phyloP scores from a whole-genome alignment of 2,797 vertebrate genomes.

The Alcedo atthis region DNA sequence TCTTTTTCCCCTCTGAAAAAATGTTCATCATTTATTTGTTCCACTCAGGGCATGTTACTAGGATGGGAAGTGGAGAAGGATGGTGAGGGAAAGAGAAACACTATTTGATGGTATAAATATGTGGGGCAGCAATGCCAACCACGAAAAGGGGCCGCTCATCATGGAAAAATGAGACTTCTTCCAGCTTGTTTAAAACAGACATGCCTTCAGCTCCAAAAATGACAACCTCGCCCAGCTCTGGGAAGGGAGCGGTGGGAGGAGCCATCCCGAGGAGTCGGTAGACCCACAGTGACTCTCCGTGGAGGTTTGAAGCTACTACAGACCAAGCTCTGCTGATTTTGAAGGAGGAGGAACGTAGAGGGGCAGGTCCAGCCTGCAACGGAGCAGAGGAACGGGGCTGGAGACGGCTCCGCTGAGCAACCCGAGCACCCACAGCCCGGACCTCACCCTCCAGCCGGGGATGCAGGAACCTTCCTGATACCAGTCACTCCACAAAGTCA shows the following conservation, averaged over 20 bases:
- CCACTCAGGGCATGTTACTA: background rate
- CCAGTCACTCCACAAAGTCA: background rate
- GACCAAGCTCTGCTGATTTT: background rate
- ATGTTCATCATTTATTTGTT: constrained; percentile 13
- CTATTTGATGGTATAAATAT: background rate
- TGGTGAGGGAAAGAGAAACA: background rate
- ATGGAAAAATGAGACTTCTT: constrained; percentile 12
- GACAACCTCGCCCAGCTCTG: background rate
- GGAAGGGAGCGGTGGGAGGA: background rate
- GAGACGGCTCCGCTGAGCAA: background rate
- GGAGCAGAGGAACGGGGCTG: background rate
- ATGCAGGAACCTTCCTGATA: constrained; percentile 30
- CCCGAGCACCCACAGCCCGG: background rate
- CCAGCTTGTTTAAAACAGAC: background rate
- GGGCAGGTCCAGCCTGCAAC: background rate
- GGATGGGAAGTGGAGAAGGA: background rate
- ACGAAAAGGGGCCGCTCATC: background rate
- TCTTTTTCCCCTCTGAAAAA: background rate
- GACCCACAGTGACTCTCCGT: constrained; percentile 68
- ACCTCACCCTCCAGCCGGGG: background rate
- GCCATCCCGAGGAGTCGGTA: background rate
- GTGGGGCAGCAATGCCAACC: background rate
- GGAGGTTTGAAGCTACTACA: background rate
- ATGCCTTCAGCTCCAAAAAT: background rate
- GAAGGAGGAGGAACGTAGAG: constrained; percentile 44